Base-by-base conservation (phyloP, 2,888 invertebrate genomes). In the Physocephala rufipes region DNA sequence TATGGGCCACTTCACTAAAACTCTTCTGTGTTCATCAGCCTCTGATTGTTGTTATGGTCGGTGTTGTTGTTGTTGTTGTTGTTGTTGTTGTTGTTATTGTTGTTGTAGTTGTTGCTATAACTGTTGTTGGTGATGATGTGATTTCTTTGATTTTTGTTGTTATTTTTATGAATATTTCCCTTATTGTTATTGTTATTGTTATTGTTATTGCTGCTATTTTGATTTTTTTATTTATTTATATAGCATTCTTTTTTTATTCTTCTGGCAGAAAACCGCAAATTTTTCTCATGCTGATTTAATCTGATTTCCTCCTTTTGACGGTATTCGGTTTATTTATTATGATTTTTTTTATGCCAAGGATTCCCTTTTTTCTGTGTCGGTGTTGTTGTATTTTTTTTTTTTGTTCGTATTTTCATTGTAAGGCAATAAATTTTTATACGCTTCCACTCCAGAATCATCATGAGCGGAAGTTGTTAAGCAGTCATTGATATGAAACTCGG, bases 361-460 rank as follows among this genome's bases (percentile, higher is more conserved):
- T 69, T 73, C 63, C 47, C 16, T 64, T 70, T 49, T 70, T 51
- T 49, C 4, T 49, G 13, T 66, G 19, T 68, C 43, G 3, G 13
- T 43, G 36, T 21, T 43, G 43, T 30, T 15, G 5, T 26, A 3
- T 62, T 62, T n/a, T n/a, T 30, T 36, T 19, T n/a, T 68, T 58
- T 51, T 59, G 43, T 55, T 62, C 51, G 61, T 70, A 53, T 67
- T 81, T 81, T 81, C 80, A 80, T 80, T 82, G 77, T 76, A 75
- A 73, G 78, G 79, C 81, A 82, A 82, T 82, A 84, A 84, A 84
- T 83, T 83, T 84, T 82, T 84, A 83, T 83, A 80, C 78, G 79
- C 79, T 82, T 82, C 79, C 84, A 84, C 82, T 84, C 84, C 81
- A 82, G 81, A 81, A 80, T 81, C 82, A 78, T 78, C 78, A 78